phyloP scores from a whole-genome alignment of 2,888 invertebrate genomes.

The Molanna angustata region DNA sequence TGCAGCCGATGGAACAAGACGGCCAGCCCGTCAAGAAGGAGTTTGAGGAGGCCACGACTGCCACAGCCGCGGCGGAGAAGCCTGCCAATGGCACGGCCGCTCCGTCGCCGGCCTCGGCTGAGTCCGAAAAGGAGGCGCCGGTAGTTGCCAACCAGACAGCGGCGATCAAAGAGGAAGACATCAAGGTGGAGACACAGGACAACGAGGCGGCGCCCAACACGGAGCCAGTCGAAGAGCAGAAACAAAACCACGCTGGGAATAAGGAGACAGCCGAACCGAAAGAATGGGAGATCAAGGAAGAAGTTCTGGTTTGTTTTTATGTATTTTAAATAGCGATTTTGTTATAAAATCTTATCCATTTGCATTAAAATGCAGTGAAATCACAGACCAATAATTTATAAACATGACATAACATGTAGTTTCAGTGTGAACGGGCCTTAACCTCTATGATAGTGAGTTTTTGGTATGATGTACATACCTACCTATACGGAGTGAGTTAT shows the following conservation, averaged over 20 bases:
- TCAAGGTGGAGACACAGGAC: constrained; percentile 4
- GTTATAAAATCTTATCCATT: no score
- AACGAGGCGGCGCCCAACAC: background rate
- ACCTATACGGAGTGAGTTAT: no score
- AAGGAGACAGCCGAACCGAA: background rate
- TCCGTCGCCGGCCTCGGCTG: background rate
- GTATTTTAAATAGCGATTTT: no score
- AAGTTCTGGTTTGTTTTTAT: background rate
- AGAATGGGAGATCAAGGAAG: background rate
- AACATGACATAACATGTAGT: no score
- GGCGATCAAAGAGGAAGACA: constrained; percentile 5
- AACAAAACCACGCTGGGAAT: no score
- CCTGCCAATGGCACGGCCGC: constrained; percentile 3
- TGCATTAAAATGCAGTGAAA: no score
- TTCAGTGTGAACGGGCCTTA: no score
- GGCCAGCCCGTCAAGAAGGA: constrained; percentile 30
- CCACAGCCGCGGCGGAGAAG: constrained; percentile 10
- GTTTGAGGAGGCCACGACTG: constrained; percentile 25
- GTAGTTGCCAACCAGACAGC: constrained; percentile 6
- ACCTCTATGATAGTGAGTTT: no score
- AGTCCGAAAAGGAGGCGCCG: constrained; percentile 3
- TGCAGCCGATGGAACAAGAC: constrained; percentile 32
- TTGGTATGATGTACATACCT: no score
- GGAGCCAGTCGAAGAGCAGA: background rate
- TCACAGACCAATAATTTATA: no score